Evolutionary conservation across 1,140 invertebrate genomes (phyloP), one percentile per base, ranked within the genome.

Genomic region (Aradophagus sp.): DNA sequence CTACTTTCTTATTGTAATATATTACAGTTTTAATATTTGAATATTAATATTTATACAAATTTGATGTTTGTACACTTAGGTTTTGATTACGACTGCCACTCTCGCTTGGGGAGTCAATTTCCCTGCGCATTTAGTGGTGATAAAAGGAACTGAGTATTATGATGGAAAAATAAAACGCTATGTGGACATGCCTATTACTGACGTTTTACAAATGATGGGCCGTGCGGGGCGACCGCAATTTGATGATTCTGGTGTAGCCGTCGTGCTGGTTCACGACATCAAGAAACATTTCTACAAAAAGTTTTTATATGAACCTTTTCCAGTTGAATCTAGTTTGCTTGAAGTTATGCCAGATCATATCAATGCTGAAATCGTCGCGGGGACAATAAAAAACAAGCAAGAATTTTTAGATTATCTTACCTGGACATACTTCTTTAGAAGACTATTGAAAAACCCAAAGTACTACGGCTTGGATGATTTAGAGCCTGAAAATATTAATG

Each of bases 251-350:
- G 98, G 97, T 1, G 93, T 98, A 2, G 98, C 98, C 2, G 95
- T 99, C 8, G 95, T 99, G 5, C 88, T 99, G 45, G 97, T 99
- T 0, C 98, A 99, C 74, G 98, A 99, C 77, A 90, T 95, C 14
- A 99, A 99, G 84, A 99, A 99, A 83, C 95, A 96, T 80, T 99
- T 99, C 87, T 99, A 99, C 85, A 98, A 98, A 80, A 98, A 98
- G 81, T 99, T 99, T 83, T 84, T 99, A 0, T 99, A 99, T 81
- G 97, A 99, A 82, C 98, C 98, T 0, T 99, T 99, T 84, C 98
- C 98, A 0, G 97, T 99, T 0, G 98, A 99, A 83, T 99, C 97
- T 0, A 97, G 93, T 82, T 84, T 99, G 10, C 83, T 99, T 5
- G 89, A 91, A 47, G 97, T 98, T 0, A 82, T 99, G 8, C 90